Base-by-base conservation (phyloP, 2,113 vertebrate species). In the Nesogale talazaci region DNA sequence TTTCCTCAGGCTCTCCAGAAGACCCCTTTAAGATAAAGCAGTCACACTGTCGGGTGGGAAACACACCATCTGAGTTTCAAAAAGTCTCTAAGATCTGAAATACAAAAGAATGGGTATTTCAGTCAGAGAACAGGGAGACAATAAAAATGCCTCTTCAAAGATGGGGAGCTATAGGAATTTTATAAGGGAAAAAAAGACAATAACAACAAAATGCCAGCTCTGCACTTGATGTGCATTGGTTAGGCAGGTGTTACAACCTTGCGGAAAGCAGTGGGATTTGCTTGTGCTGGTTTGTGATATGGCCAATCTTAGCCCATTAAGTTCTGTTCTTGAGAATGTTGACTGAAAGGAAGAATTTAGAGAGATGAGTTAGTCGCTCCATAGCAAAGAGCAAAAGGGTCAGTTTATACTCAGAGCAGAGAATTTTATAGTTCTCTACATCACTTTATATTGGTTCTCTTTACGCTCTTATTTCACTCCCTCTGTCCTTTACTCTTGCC, bases 331-430 rank as follows among this genome's bases (percentile, higher is more conserved):
- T n/a, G 27, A 23, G 89, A 80, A 1, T 82, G 22, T 77, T 95
- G 72, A 96, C 29, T 67, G 27, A 83, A 90, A 82, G 42, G 65
- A 89, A 23, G 27, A 31, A 81, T 46, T 93, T 72, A 84, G 22
- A 90, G 25, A 38, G n/a, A 7, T 63, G 67, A 82, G 27, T 80
- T 46, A 86, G 56, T 86, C 2, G 42, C 14, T 86, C 38, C 36
- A n/a, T 57, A 67, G 14, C 23, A 79, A 12, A 79, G 40, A 83
- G n/a, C 15, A 83, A 70, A 83, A 27, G 52, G 27, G 22, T 77
- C 36, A 83, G 17, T 65, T 20, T 31, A 65, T 90, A 2, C 52
- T 84, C 31, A 29, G 40, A 89, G 27, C 34, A 92, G 65, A 70
- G 12, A 67, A 86, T 86, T 78, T 92, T 83, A 77, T 10, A 70